Percentiles rank a stretch among this genome's conserved stretches.
Evolutionary conservation across 1,140 invertebrate genomes (phyloP).

Genomic region (Rhagoletis pomonella): DNA sequence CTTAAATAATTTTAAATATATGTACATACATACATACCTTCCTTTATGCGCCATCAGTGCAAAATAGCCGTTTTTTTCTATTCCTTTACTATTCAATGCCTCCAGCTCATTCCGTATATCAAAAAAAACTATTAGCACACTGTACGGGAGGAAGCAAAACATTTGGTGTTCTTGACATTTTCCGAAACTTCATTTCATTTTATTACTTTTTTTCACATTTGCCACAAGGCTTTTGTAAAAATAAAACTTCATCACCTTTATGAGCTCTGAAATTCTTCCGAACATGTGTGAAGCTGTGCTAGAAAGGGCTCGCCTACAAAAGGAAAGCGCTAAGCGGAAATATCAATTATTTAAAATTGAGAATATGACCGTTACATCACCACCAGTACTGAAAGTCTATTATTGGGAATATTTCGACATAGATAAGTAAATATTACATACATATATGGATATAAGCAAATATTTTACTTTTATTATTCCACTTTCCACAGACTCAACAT

Average conservation of each 20-base stretch:
- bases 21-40: too few species aligned
- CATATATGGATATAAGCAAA: neutral
- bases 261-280: neutral
- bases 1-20: too few species aligned
- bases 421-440: constrained; percentile 47
- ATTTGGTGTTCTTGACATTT: neutral
- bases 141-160: neutral
- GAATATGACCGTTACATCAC: constrained; percentile 64
- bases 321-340: neutral
- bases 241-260: neutral
- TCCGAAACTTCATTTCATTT: neutral
- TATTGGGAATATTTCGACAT: constrained; percentile 71
- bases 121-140: neutral
- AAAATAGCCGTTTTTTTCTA: too few species aligned
- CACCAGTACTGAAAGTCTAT: constrained; percentile 67
- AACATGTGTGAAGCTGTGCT: constrained; percentile 45
- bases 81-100: too few species aligned
- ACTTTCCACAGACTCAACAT: constrained; percentile 61
- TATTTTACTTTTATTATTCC: neutral
- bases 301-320: constrained; percentile 3
- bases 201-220: neutral
- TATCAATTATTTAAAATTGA: constrained; percentile 58
- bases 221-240: neutral
- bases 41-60: too few species aligned
- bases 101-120: neutral